Evolutionary conservation across 2,113 vertebrate species (phyloP).

Genomic region (Pluvialis apricaria): DNA sequence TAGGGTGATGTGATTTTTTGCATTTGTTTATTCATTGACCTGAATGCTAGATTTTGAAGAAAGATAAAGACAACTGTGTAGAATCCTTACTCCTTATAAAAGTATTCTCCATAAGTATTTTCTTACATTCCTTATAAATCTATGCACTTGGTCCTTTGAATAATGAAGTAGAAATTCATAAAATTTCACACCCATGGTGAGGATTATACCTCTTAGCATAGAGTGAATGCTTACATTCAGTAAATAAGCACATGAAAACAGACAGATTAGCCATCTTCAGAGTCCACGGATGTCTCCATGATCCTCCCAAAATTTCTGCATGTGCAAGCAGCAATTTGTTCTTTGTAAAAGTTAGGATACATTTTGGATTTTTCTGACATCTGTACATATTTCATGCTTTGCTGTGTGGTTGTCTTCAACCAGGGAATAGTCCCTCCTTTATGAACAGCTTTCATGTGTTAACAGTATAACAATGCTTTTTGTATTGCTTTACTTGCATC

Average conservation of each 20-base stretch:
- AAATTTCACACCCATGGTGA: not conserved
- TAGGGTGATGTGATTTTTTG: not conserved
- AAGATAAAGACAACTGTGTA: not conserved
- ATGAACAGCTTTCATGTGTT: not conserved
- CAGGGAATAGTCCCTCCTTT: not conserved
- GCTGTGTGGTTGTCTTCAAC: not conserved
- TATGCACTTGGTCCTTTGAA: not conserved
- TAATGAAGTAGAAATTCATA: not conserved
- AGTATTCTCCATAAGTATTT: not conserved
- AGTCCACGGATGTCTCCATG: fast-evolving
- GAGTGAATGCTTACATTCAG: not conserved
- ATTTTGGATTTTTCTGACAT: not conserved
- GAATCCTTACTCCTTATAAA: not conserved
- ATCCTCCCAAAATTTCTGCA: not conserved
- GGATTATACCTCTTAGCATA: not conserved
- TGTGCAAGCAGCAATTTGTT: not conserved
- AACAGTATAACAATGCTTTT: not conserved
- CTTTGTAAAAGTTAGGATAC: not conserved
- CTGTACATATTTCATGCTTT: not conserved
- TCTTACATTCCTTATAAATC: not conserved
- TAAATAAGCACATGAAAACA: not conserved
- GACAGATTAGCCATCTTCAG: not conserved
- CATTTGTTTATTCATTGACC: not conserved
- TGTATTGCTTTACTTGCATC: not conserved
- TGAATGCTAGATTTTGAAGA: not conserved